Evolutionary conservation across 2,113 vertebrate species (phyloP).

Genomic region (Rhagologus leucostigma): DNA sequence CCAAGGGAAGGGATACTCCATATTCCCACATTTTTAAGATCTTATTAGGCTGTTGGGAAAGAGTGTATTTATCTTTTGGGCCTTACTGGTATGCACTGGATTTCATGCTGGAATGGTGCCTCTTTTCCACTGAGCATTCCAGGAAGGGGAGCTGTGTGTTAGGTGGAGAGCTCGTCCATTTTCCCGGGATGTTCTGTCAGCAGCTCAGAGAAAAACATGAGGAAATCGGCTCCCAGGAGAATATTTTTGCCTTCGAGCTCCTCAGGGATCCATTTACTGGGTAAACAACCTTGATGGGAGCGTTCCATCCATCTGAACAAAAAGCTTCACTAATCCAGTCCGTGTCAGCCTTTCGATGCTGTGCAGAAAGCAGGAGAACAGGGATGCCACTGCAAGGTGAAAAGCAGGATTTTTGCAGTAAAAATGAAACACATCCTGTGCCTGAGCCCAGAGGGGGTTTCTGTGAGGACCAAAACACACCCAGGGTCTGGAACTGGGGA

Average conservation of each 20-base stretch:
- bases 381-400: neutral
- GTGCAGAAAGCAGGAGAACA: neutral
- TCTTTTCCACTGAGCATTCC: neutral
- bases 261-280: neutral
- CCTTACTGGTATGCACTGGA: slow-evolving; percentile 33
- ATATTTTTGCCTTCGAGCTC: neutral
- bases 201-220: slow-evolving; percentile 3
- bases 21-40: neutral
- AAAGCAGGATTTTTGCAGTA: neutral
- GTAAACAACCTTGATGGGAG: slow-evolving; percentile 44
- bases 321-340: neutral
- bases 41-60: neutral
- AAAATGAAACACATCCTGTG: neutral
- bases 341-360: neutral
- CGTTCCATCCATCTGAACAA: neutral
- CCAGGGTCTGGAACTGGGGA: neutral
- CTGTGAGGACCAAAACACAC: neutral
- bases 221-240: slow-evolving; percentile 14
- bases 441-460: neutral
- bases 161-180: slow-evolving; percentile 17
- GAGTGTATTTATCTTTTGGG: slow-evolving; percentile 13
- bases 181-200: neutral
- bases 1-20: neutral
- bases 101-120: neutral
- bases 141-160: neutral